Percentiles rank a stretch among this genome's conserved stretches.
Evolutionary conservation across 2,888 invertebrate species (phyloP).

Genomic region (Adelphocoris suturalis): DNA sequence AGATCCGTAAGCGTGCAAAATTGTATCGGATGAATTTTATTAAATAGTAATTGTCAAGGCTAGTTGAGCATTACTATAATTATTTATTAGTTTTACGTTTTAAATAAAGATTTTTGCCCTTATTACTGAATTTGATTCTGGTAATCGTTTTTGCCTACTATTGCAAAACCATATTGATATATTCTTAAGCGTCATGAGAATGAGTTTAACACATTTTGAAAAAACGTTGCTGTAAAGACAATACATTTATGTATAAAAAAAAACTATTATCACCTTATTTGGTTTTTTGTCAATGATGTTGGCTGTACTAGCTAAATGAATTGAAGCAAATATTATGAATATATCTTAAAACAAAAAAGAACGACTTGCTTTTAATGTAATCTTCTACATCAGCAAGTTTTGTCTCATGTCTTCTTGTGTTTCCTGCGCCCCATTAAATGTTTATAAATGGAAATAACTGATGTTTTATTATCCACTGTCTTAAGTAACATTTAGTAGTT

Average conservation of each 20-base stretch:
- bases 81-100: conserved; percentile 68
- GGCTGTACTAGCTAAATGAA: conserved; percentile 71
- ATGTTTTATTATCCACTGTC: conserved; percentile 17
- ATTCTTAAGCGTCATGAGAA: conserved; percentile 44
- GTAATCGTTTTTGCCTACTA: not conserved
- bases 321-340: conserved; percentile 61
- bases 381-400: conserved; percentile 66
- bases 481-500: no score
- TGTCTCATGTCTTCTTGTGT: conserved; percentile 71
- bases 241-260: conserved; percentile 63
- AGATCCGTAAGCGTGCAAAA: conserved; percentile 46
- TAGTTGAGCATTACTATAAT: conserved; percentile 61
- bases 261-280: conserved; percentile 64
- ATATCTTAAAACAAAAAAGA: conserved; percentile 35
- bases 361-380: conserved; percentile 62
- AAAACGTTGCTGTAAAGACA: conserved; percentile 69
- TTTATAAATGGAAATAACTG: conserved; percentile 63
- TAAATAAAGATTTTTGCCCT: conserved; percentile 51
- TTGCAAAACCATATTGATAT: conserved; percentile 46
- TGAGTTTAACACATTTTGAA: conserved; percentile 57
- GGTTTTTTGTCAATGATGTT: conserved; percentile 67
- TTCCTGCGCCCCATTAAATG: conserved; percentile 70
- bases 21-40: conserved; percentile 60
- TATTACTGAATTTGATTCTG: conserved; percentile 16
- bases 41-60: conserved; percentile 52